Evolutionary conservation across 1,140 invertebrate genomes (phyloP), one percentile per base, ranked within the genome.

Genomic region (Calosoma granatense): DNA sequence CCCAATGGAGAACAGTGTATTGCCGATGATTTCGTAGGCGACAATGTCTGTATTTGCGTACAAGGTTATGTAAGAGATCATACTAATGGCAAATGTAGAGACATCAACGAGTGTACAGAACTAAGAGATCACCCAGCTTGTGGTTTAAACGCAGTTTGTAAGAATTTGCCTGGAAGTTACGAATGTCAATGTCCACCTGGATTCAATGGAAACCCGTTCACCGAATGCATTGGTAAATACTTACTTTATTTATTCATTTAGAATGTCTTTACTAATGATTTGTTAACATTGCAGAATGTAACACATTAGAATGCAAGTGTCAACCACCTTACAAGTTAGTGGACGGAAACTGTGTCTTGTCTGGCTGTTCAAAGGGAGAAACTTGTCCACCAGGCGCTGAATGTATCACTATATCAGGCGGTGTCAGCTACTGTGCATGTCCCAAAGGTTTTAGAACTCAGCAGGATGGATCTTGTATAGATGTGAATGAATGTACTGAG

Each of bases 151-250:
- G 90, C 91, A 1, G 81, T 93, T 43, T 95, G 92, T 67, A 93
- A 92, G 72, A 96, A 96, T 73, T 72, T 94, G 39, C 91, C 91
- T 0, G 92, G 92, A n/a, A 92, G 90, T 66, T 96, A 94, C 67
- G 90, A 93, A 72, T 95, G 92, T 65, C 87, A 90, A 64, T 96
- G 92, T 67, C 88, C 90, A 0, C 74, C 82, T 23, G 88, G 88
- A 6, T 92, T 87, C 65, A 87, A 87, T 64, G 90, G 90, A n/a
- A 92, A 93, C 74, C 90, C 90, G 4, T 93, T 90, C 67, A 79
- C 82, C 14, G 75, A 86, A 59, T 94, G 90, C 70, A 85, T 92
- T 73, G 76, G 79, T 80, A 72, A 61, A 56, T 36, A 9, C 6
- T 36, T 36, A 36, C 6, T n/a, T 9, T 36, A 51, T 21, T 11